Evolutionary conservation across 2,888 invertebrate genomes (phyloP).

Genomic region (Nemoura dubitans): DNA sequence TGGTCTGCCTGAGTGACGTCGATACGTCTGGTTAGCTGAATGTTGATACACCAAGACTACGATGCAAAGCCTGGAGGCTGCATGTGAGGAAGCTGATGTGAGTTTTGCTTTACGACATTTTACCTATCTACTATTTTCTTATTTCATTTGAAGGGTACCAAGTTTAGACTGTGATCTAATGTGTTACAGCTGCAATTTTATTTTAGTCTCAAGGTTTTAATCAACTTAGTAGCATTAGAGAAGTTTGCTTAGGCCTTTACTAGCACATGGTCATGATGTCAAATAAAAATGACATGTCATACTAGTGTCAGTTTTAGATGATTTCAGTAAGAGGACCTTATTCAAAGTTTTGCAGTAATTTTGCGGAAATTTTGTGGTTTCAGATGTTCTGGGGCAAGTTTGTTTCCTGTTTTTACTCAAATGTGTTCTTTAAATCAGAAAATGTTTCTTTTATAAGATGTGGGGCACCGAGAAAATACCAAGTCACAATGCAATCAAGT

Average conservation of each 20-base stretch:
- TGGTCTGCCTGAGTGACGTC: conserved; percentile 47
- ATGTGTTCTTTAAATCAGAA: background rate
- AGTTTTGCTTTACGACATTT: conserved; percentile 55
- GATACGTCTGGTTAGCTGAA: conserved; percentile 58
- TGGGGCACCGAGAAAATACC: background rate
- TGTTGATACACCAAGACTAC: conserved; percentile 62
- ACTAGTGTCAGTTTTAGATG: background rate
- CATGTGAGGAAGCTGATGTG: conserved; percentile 74
- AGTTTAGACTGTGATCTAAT: no score
- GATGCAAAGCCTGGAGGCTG: conserved; percentile 74
- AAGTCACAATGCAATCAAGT: background rate
- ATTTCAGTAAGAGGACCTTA: no score
- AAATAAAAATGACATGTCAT: background rate
- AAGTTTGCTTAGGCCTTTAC: no score
- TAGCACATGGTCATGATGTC: background rate
- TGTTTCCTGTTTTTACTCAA: background rate
- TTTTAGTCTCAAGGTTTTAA: no score
- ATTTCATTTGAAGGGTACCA: no score
- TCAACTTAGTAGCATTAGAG: no score
- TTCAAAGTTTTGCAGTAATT: background rate
- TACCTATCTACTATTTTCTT: no score
- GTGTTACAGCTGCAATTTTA: no score
- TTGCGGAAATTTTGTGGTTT: background rate
- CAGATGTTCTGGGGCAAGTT: background rate
- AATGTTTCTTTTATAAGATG: background rate